phyloP scores from a whole-genome alignment of 2,888 invertebrate species.

The Agapostemon virescens region DNA sequence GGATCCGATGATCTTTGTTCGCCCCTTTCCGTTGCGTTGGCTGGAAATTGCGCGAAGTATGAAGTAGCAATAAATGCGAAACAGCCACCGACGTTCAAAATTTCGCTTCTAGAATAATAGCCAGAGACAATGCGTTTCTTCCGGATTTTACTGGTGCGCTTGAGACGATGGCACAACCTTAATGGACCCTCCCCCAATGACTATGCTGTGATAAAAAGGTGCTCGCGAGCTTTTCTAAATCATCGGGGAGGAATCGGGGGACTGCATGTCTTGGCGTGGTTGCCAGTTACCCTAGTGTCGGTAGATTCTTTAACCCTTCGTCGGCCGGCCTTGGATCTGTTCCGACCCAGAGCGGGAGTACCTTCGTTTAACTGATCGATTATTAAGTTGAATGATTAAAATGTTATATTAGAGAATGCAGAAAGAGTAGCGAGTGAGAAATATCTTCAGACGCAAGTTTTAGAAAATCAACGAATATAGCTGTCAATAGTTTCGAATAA shows the following conservation, averaged over 20 bases:
- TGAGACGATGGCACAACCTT: not conserved
- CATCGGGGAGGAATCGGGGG: not conserved
- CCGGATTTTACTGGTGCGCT: constrained; percentile 6
- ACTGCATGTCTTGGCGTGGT: not conserved
- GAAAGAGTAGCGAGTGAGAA: too few species aligned
- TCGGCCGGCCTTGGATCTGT: too few species aligned
- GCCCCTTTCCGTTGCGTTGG: not conserved
- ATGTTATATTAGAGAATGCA: too few species aligned
- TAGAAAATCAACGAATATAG: too few species aligned
- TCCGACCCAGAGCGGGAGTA: too few species aligned
- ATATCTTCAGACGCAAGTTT: too few species aligned
- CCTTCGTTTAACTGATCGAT: too few species aligned
- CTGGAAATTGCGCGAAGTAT: not conserved
- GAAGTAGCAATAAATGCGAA: not conserved
- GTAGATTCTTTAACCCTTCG: too few species aligned
- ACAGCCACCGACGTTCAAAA: not conserved
- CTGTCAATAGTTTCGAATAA: too few species aligned
- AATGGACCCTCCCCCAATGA: not conserved
- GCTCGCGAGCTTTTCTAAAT: not conserved
- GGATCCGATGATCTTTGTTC: not conserved
- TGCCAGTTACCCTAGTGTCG: not conserved
- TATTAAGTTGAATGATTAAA: too few species aligned
- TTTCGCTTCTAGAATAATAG: not conserved
- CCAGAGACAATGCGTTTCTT: constrained; percentile 1
- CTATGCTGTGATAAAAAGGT: not conserved